Conservation (phyloP, 1,140 invertebrate species). For the Atopsyche davidsoni region DNA sequence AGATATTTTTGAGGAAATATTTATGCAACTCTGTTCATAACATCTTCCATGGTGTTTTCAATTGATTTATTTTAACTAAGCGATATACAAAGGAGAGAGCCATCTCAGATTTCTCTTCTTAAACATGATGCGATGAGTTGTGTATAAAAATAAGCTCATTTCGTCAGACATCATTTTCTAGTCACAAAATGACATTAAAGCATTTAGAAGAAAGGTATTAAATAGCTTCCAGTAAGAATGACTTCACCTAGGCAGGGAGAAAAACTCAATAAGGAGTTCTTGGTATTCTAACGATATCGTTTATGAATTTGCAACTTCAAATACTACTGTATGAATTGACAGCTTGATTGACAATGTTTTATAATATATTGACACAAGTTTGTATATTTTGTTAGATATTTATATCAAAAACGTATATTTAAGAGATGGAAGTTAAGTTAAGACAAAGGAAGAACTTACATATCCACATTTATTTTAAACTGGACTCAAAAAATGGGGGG, state of each 20-base stretch:
- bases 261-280: neutral
- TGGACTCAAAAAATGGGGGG: too few relatives aligned
- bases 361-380: neutral
- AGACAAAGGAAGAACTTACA: neutral
- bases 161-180: slow-evolving; percentile 25
- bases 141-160: slow-evolving; percentile 29
- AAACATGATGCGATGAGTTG: slow-evolving; percentile 4
- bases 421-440: neutral
- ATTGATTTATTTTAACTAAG: too few relatives aligned
- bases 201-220: neutral
- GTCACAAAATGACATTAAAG: slow-evolving; percentile 6
- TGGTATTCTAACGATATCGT: neutral
- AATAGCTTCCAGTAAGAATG: neutral
- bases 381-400: neutral
- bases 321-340: neutral
- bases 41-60: neutral
- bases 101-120: too few relatives aligned
- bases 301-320: neutral
- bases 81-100: too few relatives aligned
- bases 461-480: neutral
- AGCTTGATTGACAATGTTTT: neutral
- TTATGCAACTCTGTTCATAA: neutral
- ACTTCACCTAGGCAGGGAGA: neutral
- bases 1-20: neutral
- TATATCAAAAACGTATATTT: neutral